A percentile compares a stretch with the other conserved stretches of the same genome.
phyloP scores from a whole-genome alignment of 2,888 invertebrate genomes.

The Mythimna loreyi region DNA sequence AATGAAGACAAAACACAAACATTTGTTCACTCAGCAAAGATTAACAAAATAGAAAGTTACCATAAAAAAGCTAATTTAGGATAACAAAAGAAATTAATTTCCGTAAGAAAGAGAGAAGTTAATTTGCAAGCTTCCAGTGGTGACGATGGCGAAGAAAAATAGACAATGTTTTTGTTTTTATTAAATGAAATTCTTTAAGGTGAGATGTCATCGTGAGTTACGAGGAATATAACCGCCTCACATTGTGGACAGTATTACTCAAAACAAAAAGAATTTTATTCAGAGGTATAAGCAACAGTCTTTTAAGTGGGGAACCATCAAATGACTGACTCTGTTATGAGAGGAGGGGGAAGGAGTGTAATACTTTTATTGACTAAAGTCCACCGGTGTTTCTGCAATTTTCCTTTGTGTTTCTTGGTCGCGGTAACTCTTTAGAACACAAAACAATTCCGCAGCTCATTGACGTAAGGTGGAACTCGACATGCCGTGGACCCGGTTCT shows the following conservation, averaged over 20 bases:
- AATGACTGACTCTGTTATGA: no score
- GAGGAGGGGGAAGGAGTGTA: no score
- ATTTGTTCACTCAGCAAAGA: conserved; percentile 18
- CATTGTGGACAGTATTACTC: neutral
- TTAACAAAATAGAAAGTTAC: conserved; percentile 16
- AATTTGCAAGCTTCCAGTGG: conserved; percentile 41
- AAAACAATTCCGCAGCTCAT: no score
- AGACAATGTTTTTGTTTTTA: conserved; percentile 35
- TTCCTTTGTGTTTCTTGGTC: no score
- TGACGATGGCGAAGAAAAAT: conserved; percentile 23
- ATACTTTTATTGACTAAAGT: no score
- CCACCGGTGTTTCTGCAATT: no score
- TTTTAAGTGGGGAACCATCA: neutral
- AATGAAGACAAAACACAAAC: conserved; percentile 9
- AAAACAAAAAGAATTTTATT: neutral
- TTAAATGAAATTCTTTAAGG: conserved; percentile 13
- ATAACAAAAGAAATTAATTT: conserved; percentile 57
- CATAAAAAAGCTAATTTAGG: conserved; percentile 47
- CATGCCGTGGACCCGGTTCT: no score
- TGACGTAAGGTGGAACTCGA: no score
- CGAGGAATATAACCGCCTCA: neutral
- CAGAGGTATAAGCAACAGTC: neutral
- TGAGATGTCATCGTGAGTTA: conserved; percentile 17
- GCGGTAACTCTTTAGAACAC: no score
- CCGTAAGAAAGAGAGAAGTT: conserved; percentile 46